Evolutionary conservation across 53 echinoderm and acorn worm genomes (phyloP).

Genomic region (Actinopyga echinites): DNA sequence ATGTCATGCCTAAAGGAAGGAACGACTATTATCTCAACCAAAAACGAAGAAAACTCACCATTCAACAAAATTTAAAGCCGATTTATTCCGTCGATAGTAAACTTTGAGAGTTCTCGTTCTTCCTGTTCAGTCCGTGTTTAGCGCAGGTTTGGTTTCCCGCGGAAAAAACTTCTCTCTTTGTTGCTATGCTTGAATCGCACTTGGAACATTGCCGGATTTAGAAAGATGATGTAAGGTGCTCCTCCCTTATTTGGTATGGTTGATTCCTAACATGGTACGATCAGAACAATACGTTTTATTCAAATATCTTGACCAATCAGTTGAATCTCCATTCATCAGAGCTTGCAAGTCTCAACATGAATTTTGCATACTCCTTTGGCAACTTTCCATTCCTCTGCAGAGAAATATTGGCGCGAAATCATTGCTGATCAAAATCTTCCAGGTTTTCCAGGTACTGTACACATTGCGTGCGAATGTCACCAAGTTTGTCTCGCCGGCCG

Average conservation of each 20-base stretch:
- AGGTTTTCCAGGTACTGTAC: conserved; percentile 19
- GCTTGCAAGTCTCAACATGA: conserved; percentile 48
- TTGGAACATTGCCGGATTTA: conserved; percentile 52
- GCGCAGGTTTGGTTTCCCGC: conserved; percentile 46
- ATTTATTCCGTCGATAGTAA: conserved; percentile 17
- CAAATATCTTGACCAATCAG: conserved; percentile 46
- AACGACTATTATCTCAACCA: no score
- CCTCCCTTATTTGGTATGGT: conserved; percentile 37
- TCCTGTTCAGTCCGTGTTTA: conserved; percentile 41
- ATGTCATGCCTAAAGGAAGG: no score
- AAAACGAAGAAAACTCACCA: neutral
- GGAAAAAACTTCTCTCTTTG: conserved; percentile 27
- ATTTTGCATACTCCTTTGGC: conserved; percentile 36
- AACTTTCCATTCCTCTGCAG: conserved; percentile 24
- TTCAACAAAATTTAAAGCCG: conserved; percentile 3
- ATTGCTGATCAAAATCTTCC: conserved; percentile 27
- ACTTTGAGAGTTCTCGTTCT: neutral
- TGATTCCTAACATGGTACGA: conserved; percentile 32
- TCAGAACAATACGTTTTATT: conserved; percentile 48
- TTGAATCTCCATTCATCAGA: conserved; percentile 41
- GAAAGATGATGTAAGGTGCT: conserved; percentile 43
- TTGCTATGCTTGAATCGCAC: conserved; percentile 34
- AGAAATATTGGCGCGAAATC: conserved; percentile 37
- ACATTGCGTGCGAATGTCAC: conserved; percentile 41
- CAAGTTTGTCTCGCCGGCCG: conserved; percentile 42